Percentiles rank a stretch among this genome's conserved stretches.
These are phyloP conservation scores for Drosophila mayaguana DNA, from an alignment of 2,888 invertebrate species.

Conservation along the genomic window DNA sequence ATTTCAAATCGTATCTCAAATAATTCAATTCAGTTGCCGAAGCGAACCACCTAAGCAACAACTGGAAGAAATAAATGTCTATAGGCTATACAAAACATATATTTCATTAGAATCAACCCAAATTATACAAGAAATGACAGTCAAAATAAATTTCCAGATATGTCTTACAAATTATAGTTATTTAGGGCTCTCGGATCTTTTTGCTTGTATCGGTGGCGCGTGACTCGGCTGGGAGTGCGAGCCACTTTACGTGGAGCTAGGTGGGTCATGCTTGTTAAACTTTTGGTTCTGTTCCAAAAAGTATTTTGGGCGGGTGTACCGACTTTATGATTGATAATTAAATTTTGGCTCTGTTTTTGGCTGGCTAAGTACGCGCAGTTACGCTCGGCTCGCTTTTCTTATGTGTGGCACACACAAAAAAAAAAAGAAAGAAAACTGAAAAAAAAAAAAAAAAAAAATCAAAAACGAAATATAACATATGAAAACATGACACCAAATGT, in stretches of 20 bases:
- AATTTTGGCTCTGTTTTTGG: conserved; percentile 53
- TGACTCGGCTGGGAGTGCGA: conserved; percentile 25
- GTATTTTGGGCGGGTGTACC: conserved; percentile 63
- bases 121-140: neutral
- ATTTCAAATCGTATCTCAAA: too few relatives aligned
- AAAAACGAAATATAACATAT: conserved; percentile 48
- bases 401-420: conserved; percentile 32
- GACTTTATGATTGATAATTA: conserved; percentile 66
- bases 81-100: neutral
- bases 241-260: conserved; percentile 16
- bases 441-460: conserved; percentile 1
- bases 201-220: conserved; percentile 35
- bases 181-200: conserved; percentile 14
- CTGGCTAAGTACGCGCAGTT: conserved; percentile 46
- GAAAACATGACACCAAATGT: conserved; percentile 62
- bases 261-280: conserved; percentile 72
- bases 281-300: conserved; percentile 79
- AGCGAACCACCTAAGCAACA: too few relatives aligned
- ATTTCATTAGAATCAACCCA: neutral
- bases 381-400: conserved; percentile 50
- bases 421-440: conserved; percentile 16
- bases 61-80: too few relatives aligned
- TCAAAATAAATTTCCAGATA: conserved; percentile 10
- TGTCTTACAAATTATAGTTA: conserved; percentile 23
- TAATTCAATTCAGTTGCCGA: too few relatives aligned